A percentile compares a stretch with the other conserved stretches of the same genome.
phyloP scores from a whole-genome alignment of 2,797 vertebrate genomes.

The Leuciscus waleckii region DNA sequence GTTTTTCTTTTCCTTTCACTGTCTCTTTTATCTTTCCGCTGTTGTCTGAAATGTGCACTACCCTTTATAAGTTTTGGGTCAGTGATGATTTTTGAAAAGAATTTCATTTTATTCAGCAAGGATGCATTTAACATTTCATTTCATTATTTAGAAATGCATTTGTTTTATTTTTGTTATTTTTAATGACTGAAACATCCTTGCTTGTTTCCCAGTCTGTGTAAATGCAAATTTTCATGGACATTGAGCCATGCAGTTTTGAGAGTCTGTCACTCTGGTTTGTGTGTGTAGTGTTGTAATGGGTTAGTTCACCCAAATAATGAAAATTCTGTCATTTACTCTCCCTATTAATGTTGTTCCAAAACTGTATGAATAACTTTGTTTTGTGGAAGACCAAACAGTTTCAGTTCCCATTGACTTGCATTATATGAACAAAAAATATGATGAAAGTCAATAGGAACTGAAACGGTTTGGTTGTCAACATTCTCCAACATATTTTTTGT shows the following conservation, averaged over 20 bases:
- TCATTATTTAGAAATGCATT: too few relatives aligned
- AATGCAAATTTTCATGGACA: too few relatives aligned
- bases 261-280: background rate
- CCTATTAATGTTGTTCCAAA: background rate
- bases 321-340: background rate
- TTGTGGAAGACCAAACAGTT: background rate
- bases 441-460: background rate
- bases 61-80: background rate
- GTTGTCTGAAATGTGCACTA: background rate
- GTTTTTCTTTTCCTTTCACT: conserved; percentile 51
- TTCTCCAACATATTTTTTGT: background rate
- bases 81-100: background rate
- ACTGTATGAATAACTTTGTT: background rate
- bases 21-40: background rate
- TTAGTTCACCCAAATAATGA: background rate
- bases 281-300: background rate
- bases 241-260: background rate
- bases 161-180: too few relatives aligned
- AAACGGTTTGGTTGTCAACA: background rate
- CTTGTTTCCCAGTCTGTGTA: background rate
- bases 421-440: background rate
- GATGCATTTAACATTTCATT: too few relatives aligned
- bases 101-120: too few relatives aligned
- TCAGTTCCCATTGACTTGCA: background rate
- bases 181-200: too few relatives aligned